Evolutionary conservation across 2,888 invertebrate genomes (phyloP).

Genomic region (Acrobasis suavella): DNA sequence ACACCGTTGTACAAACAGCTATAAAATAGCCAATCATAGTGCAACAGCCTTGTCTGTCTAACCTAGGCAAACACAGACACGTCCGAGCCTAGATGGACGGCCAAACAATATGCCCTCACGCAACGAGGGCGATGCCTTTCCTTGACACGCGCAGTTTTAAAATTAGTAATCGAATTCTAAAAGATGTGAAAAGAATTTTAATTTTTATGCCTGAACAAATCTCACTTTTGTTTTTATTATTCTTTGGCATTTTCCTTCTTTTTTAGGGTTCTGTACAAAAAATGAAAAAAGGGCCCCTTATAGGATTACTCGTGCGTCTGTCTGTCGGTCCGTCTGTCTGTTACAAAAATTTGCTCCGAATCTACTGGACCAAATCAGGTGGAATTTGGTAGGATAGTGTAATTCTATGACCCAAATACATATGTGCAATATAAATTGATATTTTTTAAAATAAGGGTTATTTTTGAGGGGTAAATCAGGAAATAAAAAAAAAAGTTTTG

Average conservation of each 20-base stretch:
- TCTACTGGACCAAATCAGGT: no score
- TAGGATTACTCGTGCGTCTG: no score
- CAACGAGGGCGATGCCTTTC: conserved; percentile 14
- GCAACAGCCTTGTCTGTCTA: conserved; percentile 10
- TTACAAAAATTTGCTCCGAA: no score
- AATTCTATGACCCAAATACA: no score
- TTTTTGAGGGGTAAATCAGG: no score
- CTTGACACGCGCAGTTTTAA: conserved; percentile 6
- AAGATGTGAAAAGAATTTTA: background rate
- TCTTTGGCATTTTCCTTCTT: background rate
- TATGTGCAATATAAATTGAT: no score
- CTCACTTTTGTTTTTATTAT: background rate
- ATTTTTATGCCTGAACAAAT: background rate
- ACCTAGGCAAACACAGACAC: background rate
- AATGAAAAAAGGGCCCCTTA: no score
- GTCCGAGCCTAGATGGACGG: background rate
- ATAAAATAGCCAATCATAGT: conserved; percentile 4
- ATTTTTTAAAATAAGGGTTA: no score
- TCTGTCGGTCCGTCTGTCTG: no score
- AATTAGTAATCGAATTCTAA: background rate
- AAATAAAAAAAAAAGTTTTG: no score
- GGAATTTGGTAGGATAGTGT: no score
- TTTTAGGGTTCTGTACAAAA: no score
- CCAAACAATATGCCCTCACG: background rate
- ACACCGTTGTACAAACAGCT: background rate